Percentiles rank a stretch among this genome's conserved stretches.
phyloP scores from a whole-genome alignment of 2,113 vertebrate genomes.

The Alethe castanea region DNA sequence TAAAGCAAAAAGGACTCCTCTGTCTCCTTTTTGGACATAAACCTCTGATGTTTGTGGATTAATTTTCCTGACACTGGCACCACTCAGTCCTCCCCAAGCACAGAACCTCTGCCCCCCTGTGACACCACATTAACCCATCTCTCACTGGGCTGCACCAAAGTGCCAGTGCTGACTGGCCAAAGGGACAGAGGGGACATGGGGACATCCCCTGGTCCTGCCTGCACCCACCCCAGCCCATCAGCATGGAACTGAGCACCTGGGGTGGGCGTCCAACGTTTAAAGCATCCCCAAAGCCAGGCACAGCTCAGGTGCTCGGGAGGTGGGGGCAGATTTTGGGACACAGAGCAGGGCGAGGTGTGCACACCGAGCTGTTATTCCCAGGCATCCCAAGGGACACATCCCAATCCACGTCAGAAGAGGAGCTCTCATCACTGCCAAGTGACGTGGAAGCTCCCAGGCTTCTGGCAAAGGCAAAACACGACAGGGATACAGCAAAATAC shows the following conservation, averaged over 20 bases:
- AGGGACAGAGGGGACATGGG: background rate
- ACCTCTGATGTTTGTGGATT: too few relatives aligned
- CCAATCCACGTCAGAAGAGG: background rate
- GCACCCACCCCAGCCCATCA: fast-evolving
- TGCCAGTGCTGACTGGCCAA: background rate
- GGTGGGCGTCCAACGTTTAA: background rate
- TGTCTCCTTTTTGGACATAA: too few relatives aligned
- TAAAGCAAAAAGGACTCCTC: too few relatives aligned
- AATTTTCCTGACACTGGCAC: background rate
- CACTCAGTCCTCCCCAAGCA: fast-evolving
- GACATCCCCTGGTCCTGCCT: background rate
- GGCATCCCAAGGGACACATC: background rate
- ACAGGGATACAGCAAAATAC: too few relatives aligned
- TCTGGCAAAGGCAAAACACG: background rate
- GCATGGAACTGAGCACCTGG: fast-evolving
- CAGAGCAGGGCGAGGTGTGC: background rate
- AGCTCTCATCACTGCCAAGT: background rate
- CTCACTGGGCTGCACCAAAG: background rate
- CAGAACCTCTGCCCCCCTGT: background rate
- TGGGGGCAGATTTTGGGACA: background rate
- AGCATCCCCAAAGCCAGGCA: background rate
- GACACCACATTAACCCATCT: background rate
- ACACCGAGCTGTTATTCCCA: fast-evolving
- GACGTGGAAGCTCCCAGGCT: background rate
- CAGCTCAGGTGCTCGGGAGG: fast-evolving